phyloP scores from a whole-genome alignment of 2,888 invertebrate genomes.

The Bruchidius siliquastri region DNA sequence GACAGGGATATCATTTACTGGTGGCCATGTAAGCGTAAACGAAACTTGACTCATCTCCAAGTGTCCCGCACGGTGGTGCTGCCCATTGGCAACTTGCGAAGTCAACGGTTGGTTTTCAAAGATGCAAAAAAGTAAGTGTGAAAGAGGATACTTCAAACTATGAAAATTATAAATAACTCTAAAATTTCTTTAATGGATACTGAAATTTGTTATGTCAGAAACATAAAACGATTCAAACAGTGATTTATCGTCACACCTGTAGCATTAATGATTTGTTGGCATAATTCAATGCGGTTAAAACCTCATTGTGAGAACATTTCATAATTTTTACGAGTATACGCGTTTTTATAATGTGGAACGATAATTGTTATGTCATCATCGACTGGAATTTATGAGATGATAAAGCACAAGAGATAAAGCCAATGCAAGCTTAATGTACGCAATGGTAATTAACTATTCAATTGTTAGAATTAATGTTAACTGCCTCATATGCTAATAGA shows the following conservation, averaged over 20 bases:
- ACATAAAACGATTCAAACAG: background rate
- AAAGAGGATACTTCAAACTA: too few relatives aligned
- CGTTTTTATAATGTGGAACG: background rate
- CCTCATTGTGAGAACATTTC: background rate
- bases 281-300: background rate
- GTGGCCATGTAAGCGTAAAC: too few relatives aligned
- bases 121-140: too few relatives aligned
- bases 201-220: background rate
- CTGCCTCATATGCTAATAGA: background rate
- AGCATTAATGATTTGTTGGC: background rate
- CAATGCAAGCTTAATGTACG: background rate
- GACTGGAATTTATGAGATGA: background rate
- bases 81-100: too few relatives aligned
- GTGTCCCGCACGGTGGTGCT: too few relatives aligned
- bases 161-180: too few relatives aligned
- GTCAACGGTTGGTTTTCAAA: too few relatives aligned
- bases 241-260: background rate
- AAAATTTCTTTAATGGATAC: background rate
- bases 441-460: background rate
- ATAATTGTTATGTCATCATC: background rate
- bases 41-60: too few relatives aligned
- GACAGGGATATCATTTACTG: too few relatives aligned
- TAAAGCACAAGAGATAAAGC: background rate
- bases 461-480: background rate
- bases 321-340: background rate